phyloP scores from a whole-genome alignment of 1,140 invertebrate genomes.

The Zaprionus ornatus region DNA sequence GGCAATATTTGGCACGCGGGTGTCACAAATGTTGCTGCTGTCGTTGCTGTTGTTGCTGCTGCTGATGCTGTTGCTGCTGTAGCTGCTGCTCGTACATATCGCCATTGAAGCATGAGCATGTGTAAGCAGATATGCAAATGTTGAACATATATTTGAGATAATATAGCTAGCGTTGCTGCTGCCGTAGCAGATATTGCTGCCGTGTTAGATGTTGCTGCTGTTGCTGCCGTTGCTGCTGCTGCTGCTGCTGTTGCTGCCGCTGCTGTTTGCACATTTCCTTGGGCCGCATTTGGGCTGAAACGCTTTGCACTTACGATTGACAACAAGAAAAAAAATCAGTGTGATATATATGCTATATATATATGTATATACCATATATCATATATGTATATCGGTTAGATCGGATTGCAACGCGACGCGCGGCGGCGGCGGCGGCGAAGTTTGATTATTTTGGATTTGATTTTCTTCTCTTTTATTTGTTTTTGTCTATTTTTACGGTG shows the following conservation, averaged over 20 bases:
- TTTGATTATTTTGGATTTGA: conserved; percentile 13
- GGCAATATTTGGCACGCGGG: conserved; percentile 75
- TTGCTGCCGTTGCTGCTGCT: background rate
- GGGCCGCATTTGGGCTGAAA: conserved; percentile 47
- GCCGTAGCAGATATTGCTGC: conserved; percentile 11
- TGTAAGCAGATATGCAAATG: conserved; percentile 36
- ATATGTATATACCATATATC: conserved; percentile 10
- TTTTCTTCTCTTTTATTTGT: conserved; percentile 27
- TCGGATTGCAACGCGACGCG: conserved; percentile 9
- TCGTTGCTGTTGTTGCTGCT: conserved; percentile 35
- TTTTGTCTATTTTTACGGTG: conserved; percentile 9
- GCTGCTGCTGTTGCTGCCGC: conserved; percentile 19
- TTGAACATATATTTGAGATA: conserved; percentile 38
- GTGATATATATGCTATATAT: conserved; percentile 35
- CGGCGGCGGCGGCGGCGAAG: conserved; percentile 23
- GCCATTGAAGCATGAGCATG: conserved; percentile 73
- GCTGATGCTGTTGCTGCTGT: conserved; percentile 47
- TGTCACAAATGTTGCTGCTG: conserved; percentile 65
- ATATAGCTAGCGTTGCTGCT: conserved; percentile 18
- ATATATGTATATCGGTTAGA: conserved; percentile 28
- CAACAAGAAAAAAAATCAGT: conserved; percentile 59
- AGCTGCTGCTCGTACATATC: conserved; percentile 71
- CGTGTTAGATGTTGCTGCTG: conserved; percentile 8
- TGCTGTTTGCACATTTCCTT: conserved; percentile 57
- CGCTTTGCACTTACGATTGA: conserved; percentile 46